phyloP scores from a whole-genome alignment of 2,797 vertebrate species.

The Petrocephalus sullivani region DNA sequence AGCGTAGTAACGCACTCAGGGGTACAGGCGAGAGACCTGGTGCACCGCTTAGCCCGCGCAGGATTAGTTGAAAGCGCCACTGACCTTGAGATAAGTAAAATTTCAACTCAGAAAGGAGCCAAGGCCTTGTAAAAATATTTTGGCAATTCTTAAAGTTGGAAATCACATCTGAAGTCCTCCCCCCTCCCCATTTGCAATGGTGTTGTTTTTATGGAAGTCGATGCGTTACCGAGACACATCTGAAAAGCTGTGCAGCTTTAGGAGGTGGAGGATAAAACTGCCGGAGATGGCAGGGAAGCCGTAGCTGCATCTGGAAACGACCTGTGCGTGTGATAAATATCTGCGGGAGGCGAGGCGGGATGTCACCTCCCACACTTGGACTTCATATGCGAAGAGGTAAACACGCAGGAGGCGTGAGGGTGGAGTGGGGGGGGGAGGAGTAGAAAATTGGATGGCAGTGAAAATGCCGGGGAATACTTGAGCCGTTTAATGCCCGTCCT shows the following conservation, averaged over 20 bases:
- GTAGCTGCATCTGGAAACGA: conserved; percentile 12
- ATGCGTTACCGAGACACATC: conserved; percentile 41
- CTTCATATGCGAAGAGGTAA: background rate
- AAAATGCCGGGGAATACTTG: conserved; percentile 39
- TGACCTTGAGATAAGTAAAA: conserved; percentile 43
- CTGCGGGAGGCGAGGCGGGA: background rate
- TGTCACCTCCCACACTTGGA: background rate
- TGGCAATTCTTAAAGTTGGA: conserved; percentile 33
- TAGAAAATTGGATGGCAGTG: conserved; percentile 15
- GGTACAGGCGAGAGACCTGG: background rate
- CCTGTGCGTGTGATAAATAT: background rate
- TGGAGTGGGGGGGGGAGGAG: background rate
- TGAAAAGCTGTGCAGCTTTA: conserved; percentile 22
- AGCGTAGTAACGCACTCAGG: background rate
- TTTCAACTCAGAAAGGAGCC: conserved; percentile 36
- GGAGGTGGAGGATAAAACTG: conserved; percentile 39
- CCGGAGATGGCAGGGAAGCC: conserved; percentile 33
- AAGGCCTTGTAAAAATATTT: conserved; percentile 45
- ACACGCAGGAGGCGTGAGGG: background rate
- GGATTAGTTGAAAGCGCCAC: conserved; percentile 43
- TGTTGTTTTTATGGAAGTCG: conserved; percentile 38
- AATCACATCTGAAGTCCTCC: conserved; percentile 30
- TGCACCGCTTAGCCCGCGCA: conserved; percentile 7
- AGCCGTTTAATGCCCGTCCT: conserved; percentile 22
- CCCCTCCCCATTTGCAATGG: conserved; percentile 17